Evolutionary conservation across 2,113 vertebrate species (phyloP).

Genomic region (Chascanopsetta lugubris): DNA sequence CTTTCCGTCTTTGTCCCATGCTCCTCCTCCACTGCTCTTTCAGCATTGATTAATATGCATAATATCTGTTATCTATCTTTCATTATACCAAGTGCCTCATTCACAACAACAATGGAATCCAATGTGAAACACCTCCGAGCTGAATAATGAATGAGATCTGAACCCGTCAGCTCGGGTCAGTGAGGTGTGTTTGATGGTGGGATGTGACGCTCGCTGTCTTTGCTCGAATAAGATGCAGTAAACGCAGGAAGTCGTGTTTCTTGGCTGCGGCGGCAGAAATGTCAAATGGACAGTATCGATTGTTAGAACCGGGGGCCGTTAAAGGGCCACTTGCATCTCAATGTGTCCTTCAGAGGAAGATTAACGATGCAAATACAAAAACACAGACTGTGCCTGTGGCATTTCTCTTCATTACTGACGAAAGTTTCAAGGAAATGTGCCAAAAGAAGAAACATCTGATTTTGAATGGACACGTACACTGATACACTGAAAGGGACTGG

Average conservation of each 20-base stretch:
- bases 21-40: not conserved
- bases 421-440: constrained; percentile 27
- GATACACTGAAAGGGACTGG: not conserved
- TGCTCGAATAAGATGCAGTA: constrained; percentile 43
- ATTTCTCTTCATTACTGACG: constrained; percentile 53
- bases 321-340: constrained; percentile 58
- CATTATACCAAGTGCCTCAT: not conserved
- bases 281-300: constrained; percentile 68
- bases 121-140: not conserved
- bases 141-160: constrained; percentile 12
- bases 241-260: constrained; percentile 38
- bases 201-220: constrained; percentile 46
- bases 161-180: constrained; percentile 3
- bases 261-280: constrained; percentile 36
- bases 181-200: constrained; percentile 20
- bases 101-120: not conserved
- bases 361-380: constrained; percentile 53
- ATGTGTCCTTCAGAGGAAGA: constrained; percentile 58
- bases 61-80: too few relatives aligned
- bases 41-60: too few relatives aligned
- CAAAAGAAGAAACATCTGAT: constrained; percentile 24
- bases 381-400: constrained; percentile 16
- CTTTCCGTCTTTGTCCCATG: not conserved
- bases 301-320: constrained; percentile 55
- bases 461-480: not conserved